Conservation (phyloP, 1,140 invertebrate species). For the Drosophila kepulauana region DNA sequence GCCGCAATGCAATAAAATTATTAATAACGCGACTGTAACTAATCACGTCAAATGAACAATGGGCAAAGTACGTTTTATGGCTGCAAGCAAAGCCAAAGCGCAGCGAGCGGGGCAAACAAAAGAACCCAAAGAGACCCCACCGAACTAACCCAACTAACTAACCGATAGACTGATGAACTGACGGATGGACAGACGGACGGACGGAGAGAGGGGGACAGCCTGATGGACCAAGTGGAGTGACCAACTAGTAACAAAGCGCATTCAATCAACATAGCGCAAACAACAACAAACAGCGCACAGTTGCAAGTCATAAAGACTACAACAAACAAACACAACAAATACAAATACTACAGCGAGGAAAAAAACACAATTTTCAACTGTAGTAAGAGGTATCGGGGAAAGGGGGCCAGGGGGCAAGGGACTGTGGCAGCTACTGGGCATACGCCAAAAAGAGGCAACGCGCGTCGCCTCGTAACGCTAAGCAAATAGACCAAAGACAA, state of each 20-base stretch:
- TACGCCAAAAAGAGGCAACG: slow-evolving; percentile 47
- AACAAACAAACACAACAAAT: slow-evolving; percentile 61
- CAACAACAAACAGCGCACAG: slow-evolving; percentile 63
- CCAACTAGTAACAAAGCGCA: slow-evolving; percentile 68
- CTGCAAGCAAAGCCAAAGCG: slow-evolving; percentile 21
- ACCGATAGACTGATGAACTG: slow-evolving; percentile 12
- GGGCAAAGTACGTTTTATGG: slow-evolving; percentile 37
- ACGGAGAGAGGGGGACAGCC: slow-evolving; percentile 1
- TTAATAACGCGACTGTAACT: slow-evolving; percentile 49
- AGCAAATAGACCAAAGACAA: slow-evolving; percentile 71
- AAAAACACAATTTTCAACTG: slow-evolving; percentile 11
- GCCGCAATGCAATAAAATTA: slow-evolving; percentile 41
- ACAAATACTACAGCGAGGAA: slow-evolving; percentile 40
- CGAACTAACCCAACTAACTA: slow-evolving; percentile 39
- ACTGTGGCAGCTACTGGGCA: slow-evolving; percentile 20
- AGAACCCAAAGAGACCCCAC: slow-evolving; percentile 20
- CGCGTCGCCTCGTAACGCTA: slow-evolving; percentile 66
- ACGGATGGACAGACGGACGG: neutral
- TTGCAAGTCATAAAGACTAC: slow-evolving; percentile 80
- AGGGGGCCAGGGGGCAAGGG: slow-evolving; percentile 1
- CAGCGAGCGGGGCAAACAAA: slow-evolving; percentile 26
- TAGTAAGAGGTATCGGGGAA: neutral
- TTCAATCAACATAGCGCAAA: slow-evolving; percentile 74
- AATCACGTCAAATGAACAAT: slow-evolving; percentile 50
- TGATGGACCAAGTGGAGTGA: slow-evolving; percentile 29